Conservation (phyloP, 2,113 vertebrate genomes). For the Eurystomus gularis region DNA sequence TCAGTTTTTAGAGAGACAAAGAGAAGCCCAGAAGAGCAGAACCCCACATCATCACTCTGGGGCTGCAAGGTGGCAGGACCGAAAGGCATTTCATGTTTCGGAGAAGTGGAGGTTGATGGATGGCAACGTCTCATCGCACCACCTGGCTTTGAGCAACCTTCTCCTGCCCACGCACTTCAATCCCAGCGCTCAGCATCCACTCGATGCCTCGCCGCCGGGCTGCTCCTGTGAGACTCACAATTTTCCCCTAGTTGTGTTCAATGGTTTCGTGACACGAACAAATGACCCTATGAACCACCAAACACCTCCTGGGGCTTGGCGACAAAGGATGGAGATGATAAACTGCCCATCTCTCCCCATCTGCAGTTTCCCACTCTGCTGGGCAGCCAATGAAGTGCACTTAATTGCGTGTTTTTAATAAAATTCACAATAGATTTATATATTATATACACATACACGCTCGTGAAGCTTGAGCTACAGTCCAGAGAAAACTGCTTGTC, state of each 20-base stretch:
- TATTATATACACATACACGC: background rate
- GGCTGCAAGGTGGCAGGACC: background rate
- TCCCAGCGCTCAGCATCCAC: background rate
- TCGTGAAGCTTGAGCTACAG: background rate
- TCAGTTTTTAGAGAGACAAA: background rate
- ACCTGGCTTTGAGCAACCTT: background rate
- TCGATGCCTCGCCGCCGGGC: background rate
- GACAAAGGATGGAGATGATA: background rate
- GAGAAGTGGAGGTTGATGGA: background rate
- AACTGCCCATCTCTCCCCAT: background rate
- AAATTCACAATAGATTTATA: background rate
- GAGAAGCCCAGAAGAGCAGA: background rate
- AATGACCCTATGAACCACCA: background rate
- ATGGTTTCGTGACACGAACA: background rate
- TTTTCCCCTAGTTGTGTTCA: background rate
- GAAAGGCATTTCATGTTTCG: background rate
- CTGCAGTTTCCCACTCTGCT: background rate
- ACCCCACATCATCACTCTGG: fast-evolving
- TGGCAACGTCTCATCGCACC: background rate
- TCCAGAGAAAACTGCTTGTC: background rate
- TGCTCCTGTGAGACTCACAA: background rate
- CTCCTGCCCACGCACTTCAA: background rate
- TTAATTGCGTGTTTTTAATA: background rate
- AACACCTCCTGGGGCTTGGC: background rate
- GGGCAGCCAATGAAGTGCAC: background rate